Evolutionary conservation across 92 coral and sea anemone species (phyloP), one percentile per base, ranked within the genome.

Genomic region (Plumapathes pennacea): DNA sequence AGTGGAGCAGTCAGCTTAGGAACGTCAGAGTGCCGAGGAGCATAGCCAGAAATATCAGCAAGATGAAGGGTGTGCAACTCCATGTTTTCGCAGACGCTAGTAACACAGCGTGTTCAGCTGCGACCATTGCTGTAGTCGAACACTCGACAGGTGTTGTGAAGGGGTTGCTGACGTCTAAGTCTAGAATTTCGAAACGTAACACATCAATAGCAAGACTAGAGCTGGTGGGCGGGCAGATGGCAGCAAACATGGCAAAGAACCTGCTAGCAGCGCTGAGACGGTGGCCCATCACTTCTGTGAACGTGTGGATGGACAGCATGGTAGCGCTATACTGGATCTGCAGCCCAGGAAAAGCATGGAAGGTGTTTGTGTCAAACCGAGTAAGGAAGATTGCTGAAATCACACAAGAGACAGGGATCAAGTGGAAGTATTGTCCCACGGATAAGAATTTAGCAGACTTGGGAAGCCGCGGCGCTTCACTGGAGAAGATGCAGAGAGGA

Each of bases 41-140:
- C 25, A 52, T 78, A 27, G 38, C 54, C 5, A 54, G 47, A 44
- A 73, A 23, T 19, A 38, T 29, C 4, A 40, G 50, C 10, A 21
- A 59, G 36, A 37, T 71, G 21, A 57, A 49, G 34, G 71, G 46
- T 3, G 69, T 82, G 12, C 82, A 78, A 4, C 52, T 77, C 14
- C 85, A 78, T 36, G 46, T 69, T 43, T 77, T 83, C 46, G 85
- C 85, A 23, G 90, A 78, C 36, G 82, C 90, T 20, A 84, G 90
- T 50, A 77, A 64, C 17, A 15, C 64, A 10, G 81, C 85, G 20
- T 83, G 81, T 38, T 82, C 69, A 6, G 54, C 90, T 3, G 85
- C 64, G 8, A 42, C 85, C 27, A 70, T 84, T 4, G 80, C 85
- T 4, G 78, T 77, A 3, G 48, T 78, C 5, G 78, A 84, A 70